A percentile compares a stretch with the other conserved stretches of the same genome.
These are phyloP conservation scores for Labroides dimidiatus DNA, from an alignment of 2,797 vertebrate species.

Conservation along the genomic window DNA sequence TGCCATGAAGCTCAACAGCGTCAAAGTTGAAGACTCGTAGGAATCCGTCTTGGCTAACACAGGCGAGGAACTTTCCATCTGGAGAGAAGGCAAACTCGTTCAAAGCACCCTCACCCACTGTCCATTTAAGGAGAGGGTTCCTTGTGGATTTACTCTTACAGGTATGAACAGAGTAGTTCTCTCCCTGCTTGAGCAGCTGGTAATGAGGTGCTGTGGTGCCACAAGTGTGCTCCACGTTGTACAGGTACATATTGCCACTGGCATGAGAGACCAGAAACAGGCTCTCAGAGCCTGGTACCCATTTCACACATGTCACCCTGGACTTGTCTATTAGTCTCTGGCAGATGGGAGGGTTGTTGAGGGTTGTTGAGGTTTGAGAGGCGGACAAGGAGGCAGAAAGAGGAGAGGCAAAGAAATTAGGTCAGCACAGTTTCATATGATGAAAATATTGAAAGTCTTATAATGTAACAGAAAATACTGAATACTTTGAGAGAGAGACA, in stretches of 20 bases:
- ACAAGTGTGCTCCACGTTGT: constrained; percentile 97
- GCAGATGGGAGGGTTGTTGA: constrained; percentile 27
- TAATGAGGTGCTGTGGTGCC: constrained; percentile 96
- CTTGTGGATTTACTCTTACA: constrained; percentile 98
- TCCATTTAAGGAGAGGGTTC: constrained; percentile 98
- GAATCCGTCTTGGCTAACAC: constrained; percentile 97
- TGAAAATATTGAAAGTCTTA: constrained; percentile 17
- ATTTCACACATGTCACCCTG: constrained; percentile 96
- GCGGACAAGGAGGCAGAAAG: constrained; percentile 61
- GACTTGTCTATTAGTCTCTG: constrained; percentile 99
- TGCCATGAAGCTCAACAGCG: constrained; percentile 95
- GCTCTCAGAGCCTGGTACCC: constrained; percentile 97
- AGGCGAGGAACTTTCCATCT: constrained; percentile 96
- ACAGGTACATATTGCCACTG: constrained; percentile 97
- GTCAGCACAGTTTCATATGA: constrained; percentile 32
- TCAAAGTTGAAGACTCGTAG: constrained; percentile 97
- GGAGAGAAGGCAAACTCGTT: constrained; percentile 98
- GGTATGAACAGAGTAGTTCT: constrained; percentile 95
- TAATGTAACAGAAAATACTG: background rate
- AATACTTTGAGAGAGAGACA: background rate
- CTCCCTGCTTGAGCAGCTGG: constrained; percentile 97
- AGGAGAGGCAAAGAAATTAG: constrained; percentile 20
- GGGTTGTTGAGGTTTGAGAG: constrained; percentile 57
- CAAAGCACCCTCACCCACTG: constrained; percentile 95
- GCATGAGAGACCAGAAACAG: constrained; percentile 97